Evolutionary conservation across 1,140 invertebrate genomes (phyloP), one percentile per base, ranked within the genome.

Genomic region (Liolophura sinensis): DNA sequence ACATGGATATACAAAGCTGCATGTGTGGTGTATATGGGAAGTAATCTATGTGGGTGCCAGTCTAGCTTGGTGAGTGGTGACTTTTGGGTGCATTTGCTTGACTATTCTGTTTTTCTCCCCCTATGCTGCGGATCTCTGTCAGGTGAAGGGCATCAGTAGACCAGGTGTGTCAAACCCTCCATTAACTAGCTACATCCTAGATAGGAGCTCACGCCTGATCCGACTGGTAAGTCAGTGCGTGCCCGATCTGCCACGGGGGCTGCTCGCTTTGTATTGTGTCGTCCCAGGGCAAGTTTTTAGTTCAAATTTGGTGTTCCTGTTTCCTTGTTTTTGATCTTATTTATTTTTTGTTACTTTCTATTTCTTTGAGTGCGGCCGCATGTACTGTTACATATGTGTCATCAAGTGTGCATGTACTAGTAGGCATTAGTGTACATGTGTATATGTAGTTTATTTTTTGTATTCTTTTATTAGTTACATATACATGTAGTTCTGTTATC

Each of bases 121-220:
- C 31, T 40, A 9, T 40, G 31, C 31, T 3, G 31, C 31, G 31
- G 31, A 40, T 40, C 31, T 40, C 31, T 52, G 57, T 86, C 91
- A 96, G 93, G 92, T 95, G 87, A 96, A 96, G 89, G 93, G 93
- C 86, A 89, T 95, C 82, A 92, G 92, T 90, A 95, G 95, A 87
- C 93, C 93, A 83, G 94, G 94, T 85, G 93, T 93, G 88, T 91
- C 94, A 86, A 93, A 96, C 89, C 91, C 93, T 82, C 90, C 91
- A 85, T 95, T 95, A 89, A 94, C 93, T 89, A 92, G 93, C 81
- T 92, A 93, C 88, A 92, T 97, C 84, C 88, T 94, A 87, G 93
- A 95, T 86, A 90, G 94, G 87, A 96, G 94, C 87, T 91, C 92
- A 84, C 92, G 94, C 87, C 91, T 96, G 84, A 90, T 97, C 86